Conservation (phyloP, 2,113 vertebrate species). For the Aptenodytes patagonicus region DNA sequence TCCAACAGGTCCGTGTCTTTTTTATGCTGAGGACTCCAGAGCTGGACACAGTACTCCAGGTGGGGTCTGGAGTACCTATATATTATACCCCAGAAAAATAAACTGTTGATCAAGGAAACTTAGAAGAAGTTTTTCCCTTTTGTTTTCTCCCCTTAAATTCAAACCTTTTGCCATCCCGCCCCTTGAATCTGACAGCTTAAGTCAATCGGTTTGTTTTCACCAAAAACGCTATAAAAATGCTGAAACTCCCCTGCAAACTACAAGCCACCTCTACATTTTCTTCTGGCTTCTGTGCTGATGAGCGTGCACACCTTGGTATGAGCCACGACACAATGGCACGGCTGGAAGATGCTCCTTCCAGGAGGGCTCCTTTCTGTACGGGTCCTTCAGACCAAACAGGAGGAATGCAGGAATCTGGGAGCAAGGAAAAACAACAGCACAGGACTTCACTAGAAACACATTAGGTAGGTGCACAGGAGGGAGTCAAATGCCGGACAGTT, state of each 20-base stretch:
- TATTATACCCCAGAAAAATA: background rate
- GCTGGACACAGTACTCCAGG: too few relatives aligned
- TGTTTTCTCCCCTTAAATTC: background rate
- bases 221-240: background rate
- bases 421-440: background rate
- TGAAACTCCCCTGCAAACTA: background rate
- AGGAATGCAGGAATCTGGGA: background rate
- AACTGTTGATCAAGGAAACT: background rate
- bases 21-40: too few relatives aligned
- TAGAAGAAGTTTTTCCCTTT: background rate
- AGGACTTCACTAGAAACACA: background rate
- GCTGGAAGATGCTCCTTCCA: background rate
- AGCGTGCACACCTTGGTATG: background rate
- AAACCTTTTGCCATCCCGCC: background rate
- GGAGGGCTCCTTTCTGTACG: background rate
- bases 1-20: too few relatives aligned
- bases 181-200: background rate
- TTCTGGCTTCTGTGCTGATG: background rate
- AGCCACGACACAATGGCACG: accelerated
- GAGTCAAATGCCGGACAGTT: background rate
- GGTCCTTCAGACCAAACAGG: background rate
- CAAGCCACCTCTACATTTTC: background rate
- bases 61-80: too few relatives aligned
- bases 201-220: background rate
- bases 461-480: background rate